Base-by-base conservation (phyloP, 2,888 invertebrate genomes). In the Machimus atricapillus region DNA sequence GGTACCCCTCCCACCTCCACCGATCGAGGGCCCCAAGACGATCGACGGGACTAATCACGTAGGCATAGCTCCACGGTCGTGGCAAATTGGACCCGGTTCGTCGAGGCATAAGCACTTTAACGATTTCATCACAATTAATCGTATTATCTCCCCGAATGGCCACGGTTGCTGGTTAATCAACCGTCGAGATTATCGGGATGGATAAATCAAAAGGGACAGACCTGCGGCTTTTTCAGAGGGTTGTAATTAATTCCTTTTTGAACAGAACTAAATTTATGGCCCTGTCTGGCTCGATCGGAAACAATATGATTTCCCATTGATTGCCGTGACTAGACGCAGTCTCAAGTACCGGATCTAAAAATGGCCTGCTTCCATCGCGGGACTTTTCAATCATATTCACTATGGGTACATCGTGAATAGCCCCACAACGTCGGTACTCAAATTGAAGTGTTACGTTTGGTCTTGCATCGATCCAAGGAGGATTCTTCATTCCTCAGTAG, bases 41-140 rank as follows among this genome's bases (percentile, higher is more conserved):
- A 23, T 9, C 19, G 43, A 46, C 16, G 43, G n/a, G n/a, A 43
- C 43, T 78, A 78, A 78, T 78, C 78, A 78, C 23, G 78, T 27
- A 56, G 43, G 43, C 43, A 43, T 76, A 46, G 4, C 76, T 76
- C 76, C 2, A 27, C 31, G 56, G 81, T 52, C 16, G 56, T 46
- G 52, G 81, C 23, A 78, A 81, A 31, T 81, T 81, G 56, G 56
- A 81, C 16, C 31, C 56, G 16, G 52, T 14, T 81, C 56, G 23
- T 56, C 43, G 79, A 16, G 37, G 37, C 37, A 37, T 76, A 79
- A 9, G 79, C 40, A 79, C 27, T 79, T 43, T 79, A 43, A 43
- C 81, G 81, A 81, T 81, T 81, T 52, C 56, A 34, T 46, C 81
- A 52, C 56, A 56, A 81, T 81, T 81, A 81, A 81, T 56, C 81